Base-by-base conservation (phyloP, 2,888 invertebrate species). In the Eubasilissa splendida region DNA sequence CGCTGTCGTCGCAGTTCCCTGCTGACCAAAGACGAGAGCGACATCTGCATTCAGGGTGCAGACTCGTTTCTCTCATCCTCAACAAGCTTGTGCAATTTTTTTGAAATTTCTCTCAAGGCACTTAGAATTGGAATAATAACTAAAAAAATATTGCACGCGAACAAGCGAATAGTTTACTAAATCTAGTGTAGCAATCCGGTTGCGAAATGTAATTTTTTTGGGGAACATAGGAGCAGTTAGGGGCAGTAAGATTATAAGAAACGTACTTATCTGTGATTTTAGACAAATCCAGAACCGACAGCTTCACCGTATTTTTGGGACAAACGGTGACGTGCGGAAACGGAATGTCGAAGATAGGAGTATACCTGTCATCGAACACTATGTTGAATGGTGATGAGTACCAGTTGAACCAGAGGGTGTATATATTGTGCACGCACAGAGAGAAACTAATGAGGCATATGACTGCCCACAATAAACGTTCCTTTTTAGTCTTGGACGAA, bases 271-370 rank as follows among this genome's bases (percentile, higher is more conserved):
- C 86, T 14, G 86, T 84, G 1, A 89, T 79, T n/a, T 87, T 84
- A 0, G 88, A 86, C 1, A 90, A 87, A 65, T 90, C 88, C 12
- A 86, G 85, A 84, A 86, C 87, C 0, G 89, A 88, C 77, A 86
- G 59, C 83, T 90, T 89, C 0, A 90, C 86, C 74, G 89, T 89
- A 11, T 89, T 81, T 84, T 90, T 90, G 2, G 90, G 90, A 77
- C 90, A 90, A 3, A 91, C 83, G 0, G 90, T 89, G 1, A 90
- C 90, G 0, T 87, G 89, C 0, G 90, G 90, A 80, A 90, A 91
- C 0, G 90, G 90, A 0, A 91, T 87, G 0, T 90, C 89, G 89
- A 90, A 91, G 8, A 90, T 87, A 0, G 90, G 90, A 0, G 90
- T 88, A 0, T 89, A 89, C 56, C 88, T 54, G 33, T 81, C 77